A percentile compares a stretch with the other conserved stretches of the same genome.
Evolutionary conservation across 2,113 vertebrate species (phyloP).

Genomic region (Mungos mungo): DNA sequence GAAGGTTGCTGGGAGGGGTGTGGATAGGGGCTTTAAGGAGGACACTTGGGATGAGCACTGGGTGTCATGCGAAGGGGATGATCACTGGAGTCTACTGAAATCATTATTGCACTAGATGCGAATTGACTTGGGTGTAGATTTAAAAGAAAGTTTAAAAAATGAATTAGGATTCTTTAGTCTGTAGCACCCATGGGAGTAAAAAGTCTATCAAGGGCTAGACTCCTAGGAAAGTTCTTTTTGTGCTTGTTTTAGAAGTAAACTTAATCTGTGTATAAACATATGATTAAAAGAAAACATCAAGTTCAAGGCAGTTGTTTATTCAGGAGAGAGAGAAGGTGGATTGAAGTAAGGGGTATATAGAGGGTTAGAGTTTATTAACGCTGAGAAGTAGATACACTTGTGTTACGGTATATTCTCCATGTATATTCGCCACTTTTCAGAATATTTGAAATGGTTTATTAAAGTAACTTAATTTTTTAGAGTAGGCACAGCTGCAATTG

Average conservation of each 20-base stretch:
- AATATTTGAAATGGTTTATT: not conserved
- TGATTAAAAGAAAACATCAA: not conserved
- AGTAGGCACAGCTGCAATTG: not conserved
- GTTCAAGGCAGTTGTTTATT: not conserved
- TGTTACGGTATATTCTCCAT: not conserved
- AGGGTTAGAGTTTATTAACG: not conserved
- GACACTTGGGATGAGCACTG: no score
- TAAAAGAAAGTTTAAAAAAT: no score
- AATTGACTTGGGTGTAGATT: no score
- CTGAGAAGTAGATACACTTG: not conserved
- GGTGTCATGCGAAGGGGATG: no score
- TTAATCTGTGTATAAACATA: not conserved
- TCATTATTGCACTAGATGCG: no score
- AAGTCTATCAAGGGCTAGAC: not conserved
- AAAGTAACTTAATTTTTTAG: not conserved
- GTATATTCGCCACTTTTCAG: not conserved
- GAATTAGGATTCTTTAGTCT: not conserved
- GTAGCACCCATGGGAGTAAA: not conserved
- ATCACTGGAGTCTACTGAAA: no score
- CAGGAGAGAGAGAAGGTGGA: not conserved
- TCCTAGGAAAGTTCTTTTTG: not conserved
- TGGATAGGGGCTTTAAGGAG: no score
- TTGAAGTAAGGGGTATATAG: not conserved
- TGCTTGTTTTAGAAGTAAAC: conserved; percentile 21
- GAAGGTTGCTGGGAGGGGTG: no score